Base-by-base conservation (phyloP, 2,888 invertebrate species). In the Apamea sordens region DNA sequence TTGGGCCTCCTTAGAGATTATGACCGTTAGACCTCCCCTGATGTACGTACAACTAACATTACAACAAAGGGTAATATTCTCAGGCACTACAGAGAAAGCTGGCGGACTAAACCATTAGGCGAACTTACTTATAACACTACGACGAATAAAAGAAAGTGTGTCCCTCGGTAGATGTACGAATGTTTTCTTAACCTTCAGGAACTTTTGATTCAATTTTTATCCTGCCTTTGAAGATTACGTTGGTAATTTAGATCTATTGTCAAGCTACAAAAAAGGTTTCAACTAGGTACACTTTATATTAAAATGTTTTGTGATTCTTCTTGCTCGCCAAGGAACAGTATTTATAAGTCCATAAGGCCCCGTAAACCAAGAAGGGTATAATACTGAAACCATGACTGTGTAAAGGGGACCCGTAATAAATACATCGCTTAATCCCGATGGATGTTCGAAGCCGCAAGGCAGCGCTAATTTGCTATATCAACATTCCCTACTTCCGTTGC, bases 1-100 rank as follows among this genome's bases (percentile, higher is more conserved):
- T 80, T 78, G 92, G 91, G 93, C 81, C 89, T 90, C 89, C 89
- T 91, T 83, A 82, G 89, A 93, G 91, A 92, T 92, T 92, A 92
- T 91, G 88, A 83, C 87, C 88, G 88, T 89, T 92, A 91, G 91
- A 91, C 88, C 88, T 92, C 89, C 90, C 89, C 82, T 86, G 82
- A 88, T 87, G 79, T 88, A 65, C 80, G 76, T 80, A 90, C 84
- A 83, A 82, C 86, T 84, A 77, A 88, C 88, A 87, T 89, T 88
- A 91, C 86, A 90, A 91, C 89, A 90, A 91, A 92, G 89, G 88
- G 86, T 87, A 89, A 87, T 59, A 36, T 71, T 71, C 88, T 84
- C 88, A 88, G 86, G 85, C 83, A 76, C 86, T 63, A 13, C 84
- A 72, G 69, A 77, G 82, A 85, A 86, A 85, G 84, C 87, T 78